Conservation (phyloP, 2,797 vertebrate species). For the Silurus lanzhouensis region DNA sequence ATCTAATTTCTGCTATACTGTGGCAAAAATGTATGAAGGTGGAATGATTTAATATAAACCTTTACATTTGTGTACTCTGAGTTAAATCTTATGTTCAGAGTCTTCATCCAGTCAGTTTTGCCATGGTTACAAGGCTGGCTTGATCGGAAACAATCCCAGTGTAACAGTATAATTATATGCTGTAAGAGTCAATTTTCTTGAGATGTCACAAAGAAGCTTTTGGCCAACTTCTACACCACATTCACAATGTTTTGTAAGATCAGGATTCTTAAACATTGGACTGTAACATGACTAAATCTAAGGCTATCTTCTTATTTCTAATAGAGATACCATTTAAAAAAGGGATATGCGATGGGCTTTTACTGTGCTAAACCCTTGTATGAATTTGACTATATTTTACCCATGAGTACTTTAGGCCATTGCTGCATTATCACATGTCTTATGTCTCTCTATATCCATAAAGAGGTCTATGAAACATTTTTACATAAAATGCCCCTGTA, state of each 20-base stretch:
- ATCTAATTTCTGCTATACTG: neutral
- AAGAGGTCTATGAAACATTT: neutral
- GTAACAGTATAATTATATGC: neutral
- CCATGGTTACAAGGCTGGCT: neutral
- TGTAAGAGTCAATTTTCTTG: neutral
- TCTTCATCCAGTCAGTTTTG: neutral
- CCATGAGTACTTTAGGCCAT: neutral
- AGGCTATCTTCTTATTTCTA: neutral
- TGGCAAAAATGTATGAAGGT: neutral
- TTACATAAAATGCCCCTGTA: constrained; percentile 6
- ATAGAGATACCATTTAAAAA: neutral
- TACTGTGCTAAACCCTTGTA: neutral
- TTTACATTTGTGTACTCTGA: neutral
- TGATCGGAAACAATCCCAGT: neutral
- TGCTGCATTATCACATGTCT: neutral
- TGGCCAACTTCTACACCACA: neutral
- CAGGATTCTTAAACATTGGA: neutral
- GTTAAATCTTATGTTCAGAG: neutral
- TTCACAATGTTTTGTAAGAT: constrained; percentile 1
- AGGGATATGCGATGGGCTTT: neutral
- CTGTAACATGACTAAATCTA: neutral
- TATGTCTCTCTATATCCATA: neutral
- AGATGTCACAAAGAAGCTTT: neutral
- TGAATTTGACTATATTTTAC: neutral
- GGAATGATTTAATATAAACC: neutral